Evolutionary conservation across 1,140 invertebrate genomes (phyloP), one percentile per base, ranked within the genome.

Genomic region (Anastrepha ludens): DNA sequence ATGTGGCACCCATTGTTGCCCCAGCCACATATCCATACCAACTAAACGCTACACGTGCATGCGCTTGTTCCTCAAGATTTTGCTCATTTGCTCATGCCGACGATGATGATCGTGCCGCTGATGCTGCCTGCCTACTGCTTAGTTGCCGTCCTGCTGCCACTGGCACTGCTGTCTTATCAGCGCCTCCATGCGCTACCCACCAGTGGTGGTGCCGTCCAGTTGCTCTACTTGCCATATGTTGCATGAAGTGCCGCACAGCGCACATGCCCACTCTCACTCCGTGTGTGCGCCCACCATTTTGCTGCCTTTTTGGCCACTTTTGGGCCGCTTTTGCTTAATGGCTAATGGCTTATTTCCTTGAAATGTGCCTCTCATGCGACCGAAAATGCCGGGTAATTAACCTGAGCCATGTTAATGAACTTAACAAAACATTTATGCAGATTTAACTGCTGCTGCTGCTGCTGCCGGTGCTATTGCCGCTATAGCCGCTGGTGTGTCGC

Each of bases 331-430:
- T 74, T 55, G 85, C 59, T 88, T 88, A 88, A 88, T 86, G 78
- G 62, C 74, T 88, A 86, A 88, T 88, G 88, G 86, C 88, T 88
- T 87, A 88, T 88, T 88, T 88, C 86, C 70, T 74, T 87, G 88
- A 88, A 88, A 88, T 88, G 86, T 85, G 59, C 65, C 74, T 65
- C 67, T 88, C 64, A 74, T 85, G 86, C 65, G 29, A 74, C 86
- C 74, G 74, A 87, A 85, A 88, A 88, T 87, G 74, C 86, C 59
- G 74, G 86, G 88, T 88, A 88, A 88, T 88, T 88, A 88, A 88
- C 88, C 88, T 88, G 70, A 81, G 81, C 58, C 86, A 88, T 88
- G 88, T 88, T 88, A 88, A 88, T 88, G 88, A 88, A 88, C 88
- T 88, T 87, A 87, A 88, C 88, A 88, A 86, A 86, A 64, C 64